A percentile compares a stretch with the other conserved stretches of the same genome.
These are phyloP conservation scores for Linurgus olivaceus DNA, from an alignment of 2,797 vertebrate species.

Conservation along the genomic window DNA sequence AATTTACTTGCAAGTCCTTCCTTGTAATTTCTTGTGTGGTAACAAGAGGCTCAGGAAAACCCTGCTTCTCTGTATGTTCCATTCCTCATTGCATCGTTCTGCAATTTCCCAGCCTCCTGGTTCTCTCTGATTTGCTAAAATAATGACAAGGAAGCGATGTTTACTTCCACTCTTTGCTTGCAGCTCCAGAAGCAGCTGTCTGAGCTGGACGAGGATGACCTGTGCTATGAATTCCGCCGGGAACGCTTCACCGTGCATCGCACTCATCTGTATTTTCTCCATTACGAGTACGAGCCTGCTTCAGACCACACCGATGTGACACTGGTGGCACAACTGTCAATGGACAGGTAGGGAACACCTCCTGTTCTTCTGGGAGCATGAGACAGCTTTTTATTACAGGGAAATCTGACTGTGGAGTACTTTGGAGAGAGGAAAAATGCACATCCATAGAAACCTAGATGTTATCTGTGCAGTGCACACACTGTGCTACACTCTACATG, in stretches of 20 bases:
- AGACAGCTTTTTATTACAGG: not conserved
- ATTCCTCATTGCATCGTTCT: not conserved
- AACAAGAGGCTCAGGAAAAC: not conserved
- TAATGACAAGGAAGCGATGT: not conserved
- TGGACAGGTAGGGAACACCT: conserved; percentile 86
- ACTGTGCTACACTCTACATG: accelerated
- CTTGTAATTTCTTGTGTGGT: not conserved
- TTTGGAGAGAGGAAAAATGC: not conserved
- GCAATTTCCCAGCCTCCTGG: not conserved
- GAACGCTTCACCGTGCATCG: conserved; percentile 96
- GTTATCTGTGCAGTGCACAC: not conserved
- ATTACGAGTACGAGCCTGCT: conserved; percentile 89
- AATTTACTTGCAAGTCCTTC: not conserved
- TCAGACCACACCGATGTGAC: conserved; percentile 90
- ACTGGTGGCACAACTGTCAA: conserved; percentile 95
- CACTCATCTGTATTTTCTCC: conserved; percentile 94
- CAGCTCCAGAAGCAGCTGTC: conserved; percentile 97
- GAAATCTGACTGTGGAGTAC: not conserved
- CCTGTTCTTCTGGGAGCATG: not conserved
- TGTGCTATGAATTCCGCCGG: conserved; percentile 95
- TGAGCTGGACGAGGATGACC: conserved; percentile 94
- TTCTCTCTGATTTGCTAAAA: not conserved
- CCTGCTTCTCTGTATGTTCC: not conserved
- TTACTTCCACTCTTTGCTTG: not conserved
- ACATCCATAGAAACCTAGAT: not conserved